Evolutionary conservation across 2,888 invertebrate species (phyloP).

Genomic region (Nomada fabriciana): DNA sequence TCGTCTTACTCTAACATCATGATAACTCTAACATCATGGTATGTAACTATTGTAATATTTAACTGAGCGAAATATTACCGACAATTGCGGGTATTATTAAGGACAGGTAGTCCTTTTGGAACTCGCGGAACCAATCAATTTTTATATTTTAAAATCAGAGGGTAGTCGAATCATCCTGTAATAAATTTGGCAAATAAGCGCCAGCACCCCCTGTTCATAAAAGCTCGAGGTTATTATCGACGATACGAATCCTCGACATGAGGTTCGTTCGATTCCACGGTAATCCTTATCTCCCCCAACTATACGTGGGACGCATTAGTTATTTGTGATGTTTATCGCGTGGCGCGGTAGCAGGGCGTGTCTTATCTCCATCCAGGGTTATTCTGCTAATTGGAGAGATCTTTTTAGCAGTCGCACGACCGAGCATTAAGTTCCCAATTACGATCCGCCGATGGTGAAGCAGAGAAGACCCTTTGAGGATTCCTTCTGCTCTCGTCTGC

Average conservation of each 20-base stretch:
- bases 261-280: conserved; percentile 17
- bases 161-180: not conserved
- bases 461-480: conserved; percentile 21
- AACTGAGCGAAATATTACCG: too few species aligned
- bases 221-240: conserved; percentile 38
- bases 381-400: conserved; percentile 81
- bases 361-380: conserved; percentile 77
- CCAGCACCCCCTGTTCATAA: too few species aligned
- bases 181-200: not conserved
- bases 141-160: too few species aligned
- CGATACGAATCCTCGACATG: conserved; percentile 15
- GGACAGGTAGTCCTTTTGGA: too few species aligned
- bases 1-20: too few species aligned
- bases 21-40: too few species aligned
- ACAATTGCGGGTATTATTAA: too few species aligned
- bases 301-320: conserved; percentile 67
- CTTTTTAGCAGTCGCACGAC: conserved; percentile 72
- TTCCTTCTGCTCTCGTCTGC: conserved; percentile 32
- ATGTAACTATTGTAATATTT: too few species aligned
- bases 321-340: conserved; percentile 76
- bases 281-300: conserved; percentile 20
- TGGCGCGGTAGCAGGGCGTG: conserved; percentile 71
- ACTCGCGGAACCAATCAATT: too few species aligned
- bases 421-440: conserved; percentile 77
- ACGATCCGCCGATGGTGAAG: conserved; percentile 47